phyloP scores from a whole-genome alignment of 2,797 vertebrate genomes.

The Schizothorax lantsangensis region DNA sequence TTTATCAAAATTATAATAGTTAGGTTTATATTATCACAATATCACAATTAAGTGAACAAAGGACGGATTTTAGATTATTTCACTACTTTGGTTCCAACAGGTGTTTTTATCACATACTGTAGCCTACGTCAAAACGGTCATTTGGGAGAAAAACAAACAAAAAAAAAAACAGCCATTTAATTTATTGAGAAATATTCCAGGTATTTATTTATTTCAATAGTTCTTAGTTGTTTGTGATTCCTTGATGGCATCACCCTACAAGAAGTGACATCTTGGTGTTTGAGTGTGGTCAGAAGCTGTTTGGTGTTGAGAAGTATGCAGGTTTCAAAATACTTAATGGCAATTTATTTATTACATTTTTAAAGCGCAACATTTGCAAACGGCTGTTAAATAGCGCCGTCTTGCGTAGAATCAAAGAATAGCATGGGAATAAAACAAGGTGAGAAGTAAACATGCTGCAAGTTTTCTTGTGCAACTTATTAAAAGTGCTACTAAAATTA shows the following conservation, averaged over 20 bases:
- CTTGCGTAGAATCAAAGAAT: background rate
- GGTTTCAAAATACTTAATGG: background rate
- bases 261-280: no score
- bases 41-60: background rate
- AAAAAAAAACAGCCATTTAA: no score
- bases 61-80: background rate
- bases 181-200: no score
- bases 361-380: background rate
- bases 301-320: background rate
- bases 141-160: background rate
- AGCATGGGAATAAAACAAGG: background rate
- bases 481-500: background rate
- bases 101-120: background rate
- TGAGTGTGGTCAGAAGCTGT: background rate
- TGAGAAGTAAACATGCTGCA: background rate
- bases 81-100: background rate
- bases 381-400: conserved; percentile 1
- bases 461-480: background rate
- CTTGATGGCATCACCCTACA: no score
- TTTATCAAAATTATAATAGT: background rate
- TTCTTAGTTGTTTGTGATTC: no score
- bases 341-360: background rate
- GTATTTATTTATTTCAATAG: no score
- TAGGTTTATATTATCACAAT: background rate
- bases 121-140: background rate